Evolutionary conservation across 2,797 vertebrate species (phyloP), one percentile per base, ranked within the genome.

Genomic region (Thamnophis elegans): DNA sequence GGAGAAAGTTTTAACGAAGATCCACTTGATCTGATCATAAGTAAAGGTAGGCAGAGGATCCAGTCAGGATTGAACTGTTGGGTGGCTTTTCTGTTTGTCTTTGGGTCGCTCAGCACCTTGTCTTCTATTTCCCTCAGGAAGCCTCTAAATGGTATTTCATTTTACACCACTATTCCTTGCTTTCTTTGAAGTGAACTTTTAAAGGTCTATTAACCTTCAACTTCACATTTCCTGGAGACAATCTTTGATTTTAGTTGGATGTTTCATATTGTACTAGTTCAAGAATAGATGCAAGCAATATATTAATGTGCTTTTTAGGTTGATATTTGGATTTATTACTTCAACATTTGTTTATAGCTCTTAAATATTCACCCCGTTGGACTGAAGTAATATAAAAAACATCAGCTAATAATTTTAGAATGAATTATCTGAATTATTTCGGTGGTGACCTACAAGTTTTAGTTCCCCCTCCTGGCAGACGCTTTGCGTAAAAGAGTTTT

Each of bases 401-500:
- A 25, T 47, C 20, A 82, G 73, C 8, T 78, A 42, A 78, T 42
- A 78, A 42, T 78, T 82, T 42, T 42, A 25, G 42, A 90, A 78
- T 78, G 42, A 51, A 89, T 90, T 73, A 20, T 55, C 20, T 68
- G 1, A 65, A 65, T 32, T 68, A 94, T 5, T 78, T 89, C 87
- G 87, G 59, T 88, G 94, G 94, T 96, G 95, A 93, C 92, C 92
- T 94, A 20, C 60, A 53, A 20, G 55, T 26, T 36, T 58, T 94
- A 94, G 92, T 95, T 96, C 94, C 91, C 91, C 88, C 89, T 93
- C 91, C 91, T 95, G 89, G 59, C 51, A 94, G 91, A 95, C 92
- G 47, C 86, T 94, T 93, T 93, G 95, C 92, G 47, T 94, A 42
- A 89, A 94, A 95, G 90, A 90, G 18, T 55, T 95, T 92, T 89